Evolutionary conservation across 2,113 vertebrate genomes (phyloP), one percentile per base, ranked within the genome.

Genomic region (Fulmarus glacialis): DNA sequence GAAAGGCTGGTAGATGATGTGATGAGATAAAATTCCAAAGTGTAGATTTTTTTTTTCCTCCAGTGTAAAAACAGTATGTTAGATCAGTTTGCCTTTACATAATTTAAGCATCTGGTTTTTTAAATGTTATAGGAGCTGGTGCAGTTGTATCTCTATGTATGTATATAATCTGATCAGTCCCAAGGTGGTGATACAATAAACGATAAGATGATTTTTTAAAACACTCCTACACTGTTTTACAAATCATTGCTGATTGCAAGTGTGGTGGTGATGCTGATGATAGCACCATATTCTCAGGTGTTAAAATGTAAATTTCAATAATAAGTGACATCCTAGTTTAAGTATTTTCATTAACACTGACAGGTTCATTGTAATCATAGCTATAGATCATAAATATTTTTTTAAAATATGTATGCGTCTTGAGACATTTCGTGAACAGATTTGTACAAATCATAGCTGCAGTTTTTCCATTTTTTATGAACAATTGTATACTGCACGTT

Each of bases 81-180:
- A 95, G 92, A 95, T 95, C 96, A 95, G 96, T 94, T 97, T 97
- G 90, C 82, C 81, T 97, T 98, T 95, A 85, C 95, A 43, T 98
- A 95, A 96, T 93, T 96, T 95, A 94, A 97, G 82, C 67, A 97
- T 91, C 90, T 97, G 79, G 52, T 94, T 96, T 96, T 92, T 95
- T 89, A 95, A 97, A 90, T 93, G 93, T 97, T 90, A 17, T 92
- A 96, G 96, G 95, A 97, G 71, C 93, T 97, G 96, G 73, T 98
- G 91, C 96, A 98, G 90, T 98, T 96, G 92, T 97, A 74, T 97
- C 87, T 98, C 96, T 97, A 38, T 98, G 94, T 98, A 87, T 98
- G 91, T 98, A 96, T 97, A 97, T 95, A 98, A 98, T 89, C 89
- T 95, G 96, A 87, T 92, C 96, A 96, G 82, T 98, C 95, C 93